Conservation (phyloP, 2,797 vertebrate genomes). For the Psittacula echo region DNA sequence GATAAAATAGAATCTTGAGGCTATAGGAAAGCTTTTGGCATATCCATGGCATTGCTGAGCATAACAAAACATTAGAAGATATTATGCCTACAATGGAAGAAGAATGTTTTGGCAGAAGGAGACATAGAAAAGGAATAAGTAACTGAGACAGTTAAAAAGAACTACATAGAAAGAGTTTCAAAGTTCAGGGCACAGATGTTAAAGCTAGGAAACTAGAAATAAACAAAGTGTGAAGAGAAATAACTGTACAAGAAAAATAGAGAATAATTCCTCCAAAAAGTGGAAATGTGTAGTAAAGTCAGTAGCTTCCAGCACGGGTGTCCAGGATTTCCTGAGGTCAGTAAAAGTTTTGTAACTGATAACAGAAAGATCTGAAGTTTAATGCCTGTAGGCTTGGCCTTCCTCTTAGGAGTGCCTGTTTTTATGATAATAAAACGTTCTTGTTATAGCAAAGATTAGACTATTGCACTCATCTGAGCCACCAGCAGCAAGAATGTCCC, state of each 20-base stretch:
- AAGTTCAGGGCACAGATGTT: not conserved
- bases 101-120: not conserved
- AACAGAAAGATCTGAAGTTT: not conserved
- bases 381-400: not conserved
- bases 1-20: not conserved
- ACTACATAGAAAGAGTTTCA: not conserved
- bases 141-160: not conserved
- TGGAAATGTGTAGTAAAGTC: not conserved
- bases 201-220: not conserved
- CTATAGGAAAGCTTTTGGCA: not conserved
- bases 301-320: not conserved
- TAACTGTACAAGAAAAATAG: not conserved
- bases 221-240: not conserved
- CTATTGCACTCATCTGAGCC: not conserved
- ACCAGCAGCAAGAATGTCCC: not conserved
- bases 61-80: not conserved
- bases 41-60: not conserved
- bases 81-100: not conserved
- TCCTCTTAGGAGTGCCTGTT: not conserved
- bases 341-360: not conserved
- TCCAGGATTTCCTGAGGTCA: not conserved
- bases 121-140: not conserved
- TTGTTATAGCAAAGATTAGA: not conserved
- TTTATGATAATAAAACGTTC: not conserved
- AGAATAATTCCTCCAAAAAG: not conserved